These are phyloP conservation scores for Neostethus bicornis DNA, from an alignment of 2,797 vertebrate genomes.

Conservation along the genomic window DNA sequence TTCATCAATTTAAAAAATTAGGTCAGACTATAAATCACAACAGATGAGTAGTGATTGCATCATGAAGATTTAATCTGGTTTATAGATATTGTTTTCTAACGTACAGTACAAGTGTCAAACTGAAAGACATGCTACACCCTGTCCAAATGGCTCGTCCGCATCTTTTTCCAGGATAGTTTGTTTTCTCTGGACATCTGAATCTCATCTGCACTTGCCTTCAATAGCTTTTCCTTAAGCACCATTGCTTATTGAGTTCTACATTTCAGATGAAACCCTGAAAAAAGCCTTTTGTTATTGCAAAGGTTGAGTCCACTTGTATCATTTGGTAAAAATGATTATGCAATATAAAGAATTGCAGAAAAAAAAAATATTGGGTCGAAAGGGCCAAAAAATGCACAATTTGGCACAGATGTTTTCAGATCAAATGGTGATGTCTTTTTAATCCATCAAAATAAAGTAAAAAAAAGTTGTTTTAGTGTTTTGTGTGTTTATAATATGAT, in stretches of 20 bases:
- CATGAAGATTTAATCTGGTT: slow-evolving; percentile 30
- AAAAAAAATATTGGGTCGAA: slow-evolving; percentile 12
- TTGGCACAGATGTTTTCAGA: slow-evolving; percentile 10
- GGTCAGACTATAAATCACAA: slow-evolving; percentile 22
- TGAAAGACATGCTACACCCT: slow-evolving; percentile 48
- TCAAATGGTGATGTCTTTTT: too few species aligned
- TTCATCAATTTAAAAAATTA: slow-evolving; percentile 11
- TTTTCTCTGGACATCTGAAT: slow-evolving; percentile 69
- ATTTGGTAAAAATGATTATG: slow-evolving; percentile 3
- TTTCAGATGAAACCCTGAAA: slow-evolving; percentile 62
- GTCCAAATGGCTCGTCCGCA: slow-evolving; percentile 42
- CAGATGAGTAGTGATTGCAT: slow-evolving; percentile 35
- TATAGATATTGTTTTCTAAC: slow-evolving; percentile 32
- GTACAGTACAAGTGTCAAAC: slow-evolving; percentile 31
- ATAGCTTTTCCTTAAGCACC: slow-evolving; percentile 66
- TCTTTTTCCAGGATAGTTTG: slow-evolving; percentile 54
- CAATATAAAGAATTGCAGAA: slow-evolving; percentile 10
- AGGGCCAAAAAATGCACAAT: slow-evolving; percentile 25
- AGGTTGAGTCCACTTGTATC: slow-evolving; percentile 44
- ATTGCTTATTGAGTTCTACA: slow-evolving; percentile 50
- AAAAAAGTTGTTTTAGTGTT: too few species aligned
- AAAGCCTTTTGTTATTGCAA: slow-evolving; percentile 64
- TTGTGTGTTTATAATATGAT: too few species aligned
- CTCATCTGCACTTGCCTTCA: slow-evolving; percentile 71
- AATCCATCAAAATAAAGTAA: too few species aligned